Evolutionary conservation across 2,113 vertebrate species (phyloP).

Genomic region (Vombatus ursinus): DNA sequence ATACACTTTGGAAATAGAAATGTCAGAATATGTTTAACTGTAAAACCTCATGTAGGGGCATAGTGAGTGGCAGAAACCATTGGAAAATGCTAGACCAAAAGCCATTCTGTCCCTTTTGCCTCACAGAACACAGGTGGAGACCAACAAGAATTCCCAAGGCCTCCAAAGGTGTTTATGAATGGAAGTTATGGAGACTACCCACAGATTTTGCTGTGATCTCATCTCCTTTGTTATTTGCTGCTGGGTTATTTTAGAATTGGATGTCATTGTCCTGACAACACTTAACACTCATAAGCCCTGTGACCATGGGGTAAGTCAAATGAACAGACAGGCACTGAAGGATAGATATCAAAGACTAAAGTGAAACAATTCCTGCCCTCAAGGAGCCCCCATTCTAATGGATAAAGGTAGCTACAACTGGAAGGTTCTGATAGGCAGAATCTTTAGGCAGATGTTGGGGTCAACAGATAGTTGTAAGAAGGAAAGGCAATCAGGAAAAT

Average conservation of each 20-base stretch:
- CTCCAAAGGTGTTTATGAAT: neutral
- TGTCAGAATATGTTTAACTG: neutral
- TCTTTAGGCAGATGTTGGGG: fast-evolving
- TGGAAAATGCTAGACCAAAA: neutral
- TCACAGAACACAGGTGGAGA: neutral
- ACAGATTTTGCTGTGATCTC: slow-evolving; percentile 14
- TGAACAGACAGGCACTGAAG: neutral
- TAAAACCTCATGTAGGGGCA: neutral
- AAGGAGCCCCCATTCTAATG: neutral
- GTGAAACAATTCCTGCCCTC: neutral
- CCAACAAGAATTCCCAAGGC: neutral
- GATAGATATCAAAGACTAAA: neutral
- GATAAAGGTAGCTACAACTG: neutral
- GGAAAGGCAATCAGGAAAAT: neutral
- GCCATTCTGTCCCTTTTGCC: neutral
- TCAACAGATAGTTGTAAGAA: neutral
- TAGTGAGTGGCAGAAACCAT: neutral
- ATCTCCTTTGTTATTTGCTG: neutral
- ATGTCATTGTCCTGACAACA: neutral
- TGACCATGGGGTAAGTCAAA: neutral
- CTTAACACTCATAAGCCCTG: slow-evolving; percentile 8
- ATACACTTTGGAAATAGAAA: neutral
- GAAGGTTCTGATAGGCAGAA: neutral
- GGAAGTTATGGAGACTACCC: neutral
- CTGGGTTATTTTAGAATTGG: slow-evolving; percentile 31